Evolutionary conservation across 2,797 vertebrate genomes (phyloP).

Genomic region (Decapterus maruadsi): DNA sequence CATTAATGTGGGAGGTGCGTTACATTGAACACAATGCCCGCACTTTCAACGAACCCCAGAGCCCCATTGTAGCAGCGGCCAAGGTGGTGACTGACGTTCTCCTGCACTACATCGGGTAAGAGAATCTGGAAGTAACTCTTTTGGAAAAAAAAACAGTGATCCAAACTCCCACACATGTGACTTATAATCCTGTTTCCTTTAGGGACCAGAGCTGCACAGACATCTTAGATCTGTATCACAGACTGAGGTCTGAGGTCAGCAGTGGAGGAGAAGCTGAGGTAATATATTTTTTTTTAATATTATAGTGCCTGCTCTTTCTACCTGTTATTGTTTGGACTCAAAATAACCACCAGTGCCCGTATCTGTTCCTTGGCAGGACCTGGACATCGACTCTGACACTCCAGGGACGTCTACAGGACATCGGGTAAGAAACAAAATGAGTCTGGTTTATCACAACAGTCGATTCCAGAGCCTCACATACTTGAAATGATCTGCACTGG

Average conservation of each 20-base stretch:
- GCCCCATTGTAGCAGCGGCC: constrained; percentile 96
- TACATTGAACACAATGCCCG: constrained; percentile 98
- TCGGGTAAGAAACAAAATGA: constrained; percentile 80
- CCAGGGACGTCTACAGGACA: constrained; percentile 95
- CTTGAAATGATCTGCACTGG: background rate
- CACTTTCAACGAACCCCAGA: constrained; percentile 98
- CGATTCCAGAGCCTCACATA: background rate
- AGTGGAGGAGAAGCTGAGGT: constrained; percentile 92
- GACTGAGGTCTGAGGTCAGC: constrained; percentile 91
- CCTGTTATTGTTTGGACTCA: background rate
- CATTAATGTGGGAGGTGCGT: constrained; percentile 98
- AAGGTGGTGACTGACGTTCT: constrained; percentile 96
- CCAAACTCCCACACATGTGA: background rate
- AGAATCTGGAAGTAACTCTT: background rate
- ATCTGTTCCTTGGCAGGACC: constrained; percentile 80
- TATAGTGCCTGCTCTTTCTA: background rate
- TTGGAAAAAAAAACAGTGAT: background rate
- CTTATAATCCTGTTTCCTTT: constrained; percentile 20
- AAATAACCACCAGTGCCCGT: background rate
- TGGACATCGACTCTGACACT: constrained; percentile 95
- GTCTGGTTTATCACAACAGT: background rate
- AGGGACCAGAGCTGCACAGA: constrained; percentile 97
- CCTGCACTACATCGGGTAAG: constrained; percentile 95
- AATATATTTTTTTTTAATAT: background rate
- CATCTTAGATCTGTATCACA: constrained; percentile 93